Conservation (phyloP, 2,113 vertebrate species). For the Platichthys stellatus region DNA sequence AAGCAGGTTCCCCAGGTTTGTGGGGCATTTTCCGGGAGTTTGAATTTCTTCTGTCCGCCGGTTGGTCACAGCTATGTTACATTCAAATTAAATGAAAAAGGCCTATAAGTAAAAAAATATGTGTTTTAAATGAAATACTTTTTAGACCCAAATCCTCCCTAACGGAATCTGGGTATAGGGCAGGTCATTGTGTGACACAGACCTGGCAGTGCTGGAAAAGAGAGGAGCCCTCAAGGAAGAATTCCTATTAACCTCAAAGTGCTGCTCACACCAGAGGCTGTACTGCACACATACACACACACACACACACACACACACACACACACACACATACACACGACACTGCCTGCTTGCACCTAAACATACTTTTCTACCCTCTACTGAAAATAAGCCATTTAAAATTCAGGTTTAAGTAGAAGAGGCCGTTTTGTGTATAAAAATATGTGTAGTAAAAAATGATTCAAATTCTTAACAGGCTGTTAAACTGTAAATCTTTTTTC, state of each 20-base stretch:
- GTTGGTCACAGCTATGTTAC: not conserved
- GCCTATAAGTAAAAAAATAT: not conserved
- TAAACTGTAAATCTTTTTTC: not conserved
- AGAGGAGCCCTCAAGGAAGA: not conserved
- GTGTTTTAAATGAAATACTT: not conserved
- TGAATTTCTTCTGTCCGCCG: too few species aligned
- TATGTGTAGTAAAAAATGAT: not conserved
- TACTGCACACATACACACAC: not conserved
- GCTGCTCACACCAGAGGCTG: conserved; percentile 8
- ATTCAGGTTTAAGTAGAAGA: not conserved
- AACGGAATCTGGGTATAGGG: not conserved
- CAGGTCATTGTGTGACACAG: not conserved
- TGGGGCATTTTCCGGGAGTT: not conserved
- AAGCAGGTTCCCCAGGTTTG: not conserved
- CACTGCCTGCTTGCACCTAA: not conserved
- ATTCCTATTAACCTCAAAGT: conserved; percentile 41
- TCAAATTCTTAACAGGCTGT: not conserved
- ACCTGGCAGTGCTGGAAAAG: not conserved
- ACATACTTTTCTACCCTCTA: not conserved
- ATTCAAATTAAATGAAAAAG: not conserved
- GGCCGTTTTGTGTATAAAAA: too few species aligned
- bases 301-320: not conserved
- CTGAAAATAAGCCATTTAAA: conserved; percentile 6
- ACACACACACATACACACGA: not conserved
- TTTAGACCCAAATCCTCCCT: too few species aligned